A percentile compares a stretch with the other conserved stretches of the same genome.
Evolutionary conservation across 2,797 vertebrate genomes (phyloP).

Genomic region (Spizella passerina): DNA sequence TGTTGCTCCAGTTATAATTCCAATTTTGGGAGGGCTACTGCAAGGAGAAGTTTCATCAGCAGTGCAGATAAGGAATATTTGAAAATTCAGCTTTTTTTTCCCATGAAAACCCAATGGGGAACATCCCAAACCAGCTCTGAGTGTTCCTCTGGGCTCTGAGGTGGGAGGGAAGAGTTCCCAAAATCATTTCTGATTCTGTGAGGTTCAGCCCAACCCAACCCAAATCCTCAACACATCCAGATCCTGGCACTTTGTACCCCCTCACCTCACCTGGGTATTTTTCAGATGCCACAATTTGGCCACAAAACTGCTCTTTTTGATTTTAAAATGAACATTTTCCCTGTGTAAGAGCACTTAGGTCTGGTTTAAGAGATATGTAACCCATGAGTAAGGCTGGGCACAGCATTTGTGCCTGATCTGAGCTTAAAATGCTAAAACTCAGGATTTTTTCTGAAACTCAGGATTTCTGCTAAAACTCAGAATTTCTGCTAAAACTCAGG

Average conservation of each 20-base stretch:
- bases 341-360: fast-evolving
- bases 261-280: fast-evolving
- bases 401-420: fast-evolving
- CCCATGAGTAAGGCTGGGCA: fast-evolving
- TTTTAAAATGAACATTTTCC: background rate
- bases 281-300: fast-evolving
- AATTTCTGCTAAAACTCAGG: background rate
- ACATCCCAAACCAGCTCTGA: fast-evolving
- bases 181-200: fast-evolving
- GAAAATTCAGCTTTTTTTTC: too few species aligned
- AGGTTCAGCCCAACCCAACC: background rate
- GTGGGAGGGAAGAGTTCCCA: background rate
- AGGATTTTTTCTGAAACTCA: background rate
- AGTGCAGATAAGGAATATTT: background rate
- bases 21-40: too few species aligned
- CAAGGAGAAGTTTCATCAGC: background rate
- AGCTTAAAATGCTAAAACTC: background rate
- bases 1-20: fast-evolving
- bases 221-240: background rate
- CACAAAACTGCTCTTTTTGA: fast-evolving
- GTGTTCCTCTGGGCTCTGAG: background rate
- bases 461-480: background rate
- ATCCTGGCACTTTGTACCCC: fast-evolving
- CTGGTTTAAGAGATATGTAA: fast-evolving
- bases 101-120: fast-evolving